Conservation (phyloP, 2,113 vertebrate genomes). For the Chelonoidis abingdonii region DNA sequence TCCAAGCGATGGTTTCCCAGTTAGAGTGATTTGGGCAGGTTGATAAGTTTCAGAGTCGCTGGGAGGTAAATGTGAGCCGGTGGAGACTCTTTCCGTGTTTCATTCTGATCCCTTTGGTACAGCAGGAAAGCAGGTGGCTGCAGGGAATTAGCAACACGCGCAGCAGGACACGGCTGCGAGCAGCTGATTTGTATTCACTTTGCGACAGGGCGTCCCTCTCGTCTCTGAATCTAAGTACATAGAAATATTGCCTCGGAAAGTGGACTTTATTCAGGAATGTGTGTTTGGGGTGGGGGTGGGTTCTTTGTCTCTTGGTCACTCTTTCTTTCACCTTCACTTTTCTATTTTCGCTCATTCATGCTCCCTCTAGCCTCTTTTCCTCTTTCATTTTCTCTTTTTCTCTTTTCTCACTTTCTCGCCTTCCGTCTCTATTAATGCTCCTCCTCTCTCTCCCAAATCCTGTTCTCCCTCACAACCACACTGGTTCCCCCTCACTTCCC, state of each 20-base stretch:
- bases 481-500: background rate
- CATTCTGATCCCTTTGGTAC: background rate
- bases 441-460: background rate
- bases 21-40: background rate
- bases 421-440: background rate
- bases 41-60: background rate
- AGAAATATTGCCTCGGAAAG: background rate
- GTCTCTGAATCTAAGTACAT: background rate
- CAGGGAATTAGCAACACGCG: background rate
- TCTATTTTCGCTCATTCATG: background rate
- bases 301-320: background rate
- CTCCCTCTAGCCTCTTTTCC: background rate
- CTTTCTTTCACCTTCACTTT: background rate
- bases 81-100: background rate
- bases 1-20: background rate
- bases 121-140: background rate
- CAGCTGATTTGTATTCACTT: background rate
- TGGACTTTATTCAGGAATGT: background rate
- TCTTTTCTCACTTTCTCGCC: background rate
- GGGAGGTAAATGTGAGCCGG: background rate
- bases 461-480: background rate
- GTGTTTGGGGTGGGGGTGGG: background rate
- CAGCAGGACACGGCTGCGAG: background rate
- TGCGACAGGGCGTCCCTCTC: background rate
- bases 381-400: background rate